Evolutionary conservation across 2,113 vertebrate species (phyloP), one percentile per base, ranked within the genome.

Genomic region (Daubentonia madagascariensis): DNA sequence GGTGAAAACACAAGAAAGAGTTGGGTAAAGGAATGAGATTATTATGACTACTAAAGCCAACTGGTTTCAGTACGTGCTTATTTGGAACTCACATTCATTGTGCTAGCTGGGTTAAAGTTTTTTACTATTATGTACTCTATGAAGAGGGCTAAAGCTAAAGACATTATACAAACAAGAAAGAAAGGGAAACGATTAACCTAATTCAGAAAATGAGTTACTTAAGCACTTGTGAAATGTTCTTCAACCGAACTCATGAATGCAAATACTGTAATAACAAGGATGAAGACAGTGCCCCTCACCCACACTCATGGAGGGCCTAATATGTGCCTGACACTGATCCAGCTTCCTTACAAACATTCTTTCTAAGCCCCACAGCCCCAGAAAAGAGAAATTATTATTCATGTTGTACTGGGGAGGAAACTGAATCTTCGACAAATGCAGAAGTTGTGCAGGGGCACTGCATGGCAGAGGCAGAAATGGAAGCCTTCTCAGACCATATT

Each of bases 201-300:
- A 89, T 52, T 92, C 63, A 94, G 80, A 90, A 95, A 85, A 65
- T 48, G 65, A 96, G 35, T 65, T 79, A 45, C 57, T 72, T 61
- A 37, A 83, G 43, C 54, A 91, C 32, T 68, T 63, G 43, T 78
- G 85, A 95, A 32, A 90, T 4, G 70, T 28, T 79, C 52, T 95
- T 54, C 85, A 43, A 3, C 2, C 13, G 35, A 48, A 30, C 16
- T 37, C 59, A 59, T 28, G n/a, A 78, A 95, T 17, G 68, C 59
- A 76, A 88, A 97, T 3, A 63, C 5, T 65, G 20, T 63, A 70
- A 28, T 13, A 45, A 68, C 6, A 23, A 68, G 30, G 25, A 52
- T 8, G 14, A 83, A 57, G 63, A 68, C 68, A 54, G 23, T 59
- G 45, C 10, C 45, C 28, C 48, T 30, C 8, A 10, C 8, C 18